Evolutionary conservation across 2,797 vertebrate genomes (phyloP).

Genomic region (Sphaeramia orbicularis): DNA sequence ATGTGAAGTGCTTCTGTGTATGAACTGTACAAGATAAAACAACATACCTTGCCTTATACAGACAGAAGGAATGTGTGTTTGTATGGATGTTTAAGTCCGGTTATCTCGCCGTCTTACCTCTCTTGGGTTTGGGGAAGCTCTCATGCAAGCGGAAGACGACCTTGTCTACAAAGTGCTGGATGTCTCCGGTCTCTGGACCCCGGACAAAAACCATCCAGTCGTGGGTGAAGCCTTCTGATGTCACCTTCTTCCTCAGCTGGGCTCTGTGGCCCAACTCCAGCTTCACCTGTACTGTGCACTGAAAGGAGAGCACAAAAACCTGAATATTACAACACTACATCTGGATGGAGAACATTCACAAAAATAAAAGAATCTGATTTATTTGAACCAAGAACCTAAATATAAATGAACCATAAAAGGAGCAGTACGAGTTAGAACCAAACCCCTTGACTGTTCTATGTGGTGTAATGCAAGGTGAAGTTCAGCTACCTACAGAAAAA

Average conservation of each 20-base stretch:
- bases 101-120: constrained; percentile 80
- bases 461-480: no score
- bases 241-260: constrained; percentile 96
- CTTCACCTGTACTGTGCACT: constrained; percentile 99
- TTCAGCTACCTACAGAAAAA: no score
- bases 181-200: constrained; percentile 95
- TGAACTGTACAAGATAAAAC: not conserved
- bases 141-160: constrained; percentile 98
- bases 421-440: no score
- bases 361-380: not conserved
- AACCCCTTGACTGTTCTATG: no score
- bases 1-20: not conserved
- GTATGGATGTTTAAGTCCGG: not conserved
- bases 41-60: not conserved
- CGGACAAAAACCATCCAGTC: constrained; percentile 99
- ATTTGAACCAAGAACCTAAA: constrained; percentile 4
- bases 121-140: constrained; percentile 98
- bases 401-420: not conserved
- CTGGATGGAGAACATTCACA: not conserved
- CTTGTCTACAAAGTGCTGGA: constrained; percentile 98
- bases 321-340: not conserved
- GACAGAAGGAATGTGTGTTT: not conserved
- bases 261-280: constrained; percentile 97
- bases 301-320: constrained; percentile 18
- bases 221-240: constrained; percentile 96